Percentiles rank a stretch among this genome's conserved stretches.
phyloP scores from a whole-genome alignment of 2,797 vertebrate genomes.

The Momotus momota region DNA sequence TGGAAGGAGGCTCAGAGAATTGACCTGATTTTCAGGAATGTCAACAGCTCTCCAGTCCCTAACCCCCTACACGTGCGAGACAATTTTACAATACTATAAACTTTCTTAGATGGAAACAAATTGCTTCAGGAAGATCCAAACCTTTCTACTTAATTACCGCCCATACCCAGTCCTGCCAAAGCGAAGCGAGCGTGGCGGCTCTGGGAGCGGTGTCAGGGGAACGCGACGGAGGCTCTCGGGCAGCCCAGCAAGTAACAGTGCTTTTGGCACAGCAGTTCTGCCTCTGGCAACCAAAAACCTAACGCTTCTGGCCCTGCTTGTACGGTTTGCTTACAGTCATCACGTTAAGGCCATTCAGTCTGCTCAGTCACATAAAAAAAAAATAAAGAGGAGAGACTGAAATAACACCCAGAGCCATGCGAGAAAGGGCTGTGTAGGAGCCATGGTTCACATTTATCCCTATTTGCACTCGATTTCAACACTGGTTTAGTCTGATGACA shows the following conservation, averaged over 20 bases:
- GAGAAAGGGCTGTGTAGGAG: not conserved
- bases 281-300: not conserved
- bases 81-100: not conserved
- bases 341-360: not conserved
- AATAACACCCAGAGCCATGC: not conserved
- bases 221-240: not conserved
- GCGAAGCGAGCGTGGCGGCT: not conserved
- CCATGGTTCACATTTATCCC: not conserved
- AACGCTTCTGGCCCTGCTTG: not conserved
- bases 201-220: not conserved
- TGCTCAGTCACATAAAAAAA: not conserved
- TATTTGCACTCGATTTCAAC: not conserved
- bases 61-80: too few species aligned
- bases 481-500: accelerated
- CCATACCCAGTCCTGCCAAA: not conserved
- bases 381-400: not conserved
- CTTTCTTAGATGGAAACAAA: not conserved
- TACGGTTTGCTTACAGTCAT: not conserved
- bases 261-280: not conserved
- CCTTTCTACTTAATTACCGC: not conserved
- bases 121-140: not conserved
- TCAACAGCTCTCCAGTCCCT: not conserved
- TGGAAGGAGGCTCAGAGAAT: not conserved
- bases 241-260: not conserved
- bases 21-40: not conserved